Evolutionary conservation across 2,888 invertebrate species (phyloP).

Genomic region (Noctua janthina): DNA sequence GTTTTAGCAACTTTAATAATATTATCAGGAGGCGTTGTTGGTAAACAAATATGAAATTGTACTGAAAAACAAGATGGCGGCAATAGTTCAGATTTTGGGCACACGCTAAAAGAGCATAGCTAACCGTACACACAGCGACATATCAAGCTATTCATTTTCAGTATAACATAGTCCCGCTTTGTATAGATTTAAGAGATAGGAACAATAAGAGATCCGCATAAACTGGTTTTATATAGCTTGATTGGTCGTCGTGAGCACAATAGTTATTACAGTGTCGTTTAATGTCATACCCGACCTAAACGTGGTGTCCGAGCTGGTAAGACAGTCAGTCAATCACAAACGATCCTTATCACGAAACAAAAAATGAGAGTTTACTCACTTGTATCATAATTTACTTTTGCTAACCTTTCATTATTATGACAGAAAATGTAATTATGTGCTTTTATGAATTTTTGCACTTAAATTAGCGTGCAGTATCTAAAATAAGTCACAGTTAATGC

Average conservation of each 20-base stretch:
- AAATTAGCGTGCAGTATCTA: neutral
- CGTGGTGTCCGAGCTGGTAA: neutral
- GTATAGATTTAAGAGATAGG: neutral
- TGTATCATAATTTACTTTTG: neutral
- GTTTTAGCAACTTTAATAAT: neutral
- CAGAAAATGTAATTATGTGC: neutral
- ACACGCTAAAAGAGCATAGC: neutral
- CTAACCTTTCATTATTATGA: neutral
- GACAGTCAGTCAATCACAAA: neutral
- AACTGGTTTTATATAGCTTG: no score
- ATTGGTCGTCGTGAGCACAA: no score
- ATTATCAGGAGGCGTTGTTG: neutral
- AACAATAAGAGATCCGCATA: neutral
- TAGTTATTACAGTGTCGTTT: no score
- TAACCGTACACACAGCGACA: neutral
- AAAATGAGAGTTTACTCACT: neutral
- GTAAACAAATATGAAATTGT: neutral
- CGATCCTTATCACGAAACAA: neutral
- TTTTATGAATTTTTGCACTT: neutral
- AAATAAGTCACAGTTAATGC: neutral
- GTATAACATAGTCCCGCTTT: no score
- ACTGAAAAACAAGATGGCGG: neutral
- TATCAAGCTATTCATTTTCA: no score
- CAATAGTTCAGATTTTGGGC: neutral
- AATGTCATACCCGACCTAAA: neutral